Evolutionary conservation across 2,797 vertebrate species (phyloP), one percentile per base, ranked within the genome.

Genomic region (Erethizon dorsatum): DNA sequence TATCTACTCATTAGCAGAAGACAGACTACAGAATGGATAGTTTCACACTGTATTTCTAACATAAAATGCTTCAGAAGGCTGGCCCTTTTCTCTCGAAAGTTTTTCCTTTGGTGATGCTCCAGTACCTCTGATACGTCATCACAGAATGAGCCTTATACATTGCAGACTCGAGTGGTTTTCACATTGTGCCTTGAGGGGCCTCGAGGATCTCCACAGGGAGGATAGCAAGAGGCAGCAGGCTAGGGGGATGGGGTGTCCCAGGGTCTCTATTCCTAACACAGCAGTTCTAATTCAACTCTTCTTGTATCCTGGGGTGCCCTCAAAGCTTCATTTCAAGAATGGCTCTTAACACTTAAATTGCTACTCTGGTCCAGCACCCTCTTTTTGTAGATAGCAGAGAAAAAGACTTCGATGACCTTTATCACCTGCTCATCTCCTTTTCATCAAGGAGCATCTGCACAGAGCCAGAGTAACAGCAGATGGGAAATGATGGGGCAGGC

Each of bases 251-350:
- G 13, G 47, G 18, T 31, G 52, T 37, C 33, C 17, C 69, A 54
- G 47, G 31, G 41, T n/a, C n/a, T 91, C 91, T 22, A 65, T 18
- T 22, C 57, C 17, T 41, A 59, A 61, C 41, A 75, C 0, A 61
- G 45, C 12, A 90, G 65, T 41, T 96, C 37, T 84, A 84, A 92
- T 86, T 91, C 63, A 96, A 77, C 26, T 41, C 12, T 78, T 91
- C 63, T 47, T 95, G 31, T 80, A 47, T 56, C 73, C 1, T 84
- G 59, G 61, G 26, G 54, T 59, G 11, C 41, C 17, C 65, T 47
- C n/a, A 67, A 79, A 87, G 24, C 57, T 96, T 94, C 69, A 88
- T 59, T 94, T 91, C 31, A 83, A 92, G 90, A 91, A 84, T 78
- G 15, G 1, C 8, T 84, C 69, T 94, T 67, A 37, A 86, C 37